Evolutionary conservation across 2,797 vertebrate species (phyloP).

Genomic region (Phataginus tricuspis): DNA sequence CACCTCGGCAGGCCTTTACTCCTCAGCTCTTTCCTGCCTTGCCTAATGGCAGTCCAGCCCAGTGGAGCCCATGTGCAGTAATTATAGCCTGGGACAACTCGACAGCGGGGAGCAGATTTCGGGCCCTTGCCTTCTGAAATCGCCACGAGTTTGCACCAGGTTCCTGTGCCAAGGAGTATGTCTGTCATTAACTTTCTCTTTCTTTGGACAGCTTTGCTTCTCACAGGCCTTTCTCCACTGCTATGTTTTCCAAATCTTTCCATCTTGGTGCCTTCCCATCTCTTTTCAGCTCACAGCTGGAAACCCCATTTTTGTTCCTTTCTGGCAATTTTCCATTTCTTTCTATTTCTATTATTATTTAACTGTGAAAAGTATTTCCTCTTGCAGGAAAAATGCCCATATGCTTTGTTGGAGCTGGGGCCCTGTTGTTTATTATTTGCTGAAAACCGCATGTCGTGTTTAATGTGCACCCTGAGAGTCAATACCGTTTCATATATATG

Average conservation of each 20-base stretch:
- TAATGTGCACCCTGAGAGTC: constrained; percentile 46
- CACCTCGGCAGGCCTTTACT: not conserved
- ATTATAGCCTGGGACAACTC: not conserved
- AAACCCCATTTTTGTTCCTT: constrained; percentile 67
- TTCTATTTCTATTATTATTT: constrained; percentile 74
- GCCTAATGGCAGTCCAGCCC: not conserved
- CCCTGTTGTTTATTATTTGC: constrained; percentile 69
- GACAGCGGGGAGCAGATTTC: not conserved
- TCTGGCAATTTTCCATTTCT: constrained; percentile 68
- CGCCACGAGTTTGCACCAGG: not conserved
- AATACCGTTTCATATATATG: not conserved
- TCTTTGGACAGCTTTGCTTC: not conserved
- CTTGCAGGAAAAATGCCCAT: constrained; percentile 57
- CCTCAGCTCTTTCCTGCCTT: not conserved
- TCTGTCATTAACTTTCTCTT: not conserved
- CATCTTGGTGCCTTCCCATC: constrained; percentile 43
- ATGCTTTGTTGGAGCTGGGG: constrained; percentile 57
- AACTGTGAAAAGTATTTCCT: constrained; percentile 71
- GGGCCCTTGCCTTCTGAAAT: not conserved
- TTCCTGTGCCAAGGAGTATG: not conserved
- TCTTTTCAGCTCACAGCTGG: constrained; percentile 65
- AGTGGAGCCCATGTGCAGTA: not conserved
- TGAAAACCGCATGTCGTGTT: constrained; percentile 15
- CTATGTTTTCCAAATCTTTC: constrained; percentile 58
- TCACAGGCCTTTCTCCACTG: not conserved